Evolutionary conservation across 1,140 invertebrate genomes (phyloP), one percentile per base, ranked within the genome.

Genomic region (Dufourea novaeangliae): DNA sequence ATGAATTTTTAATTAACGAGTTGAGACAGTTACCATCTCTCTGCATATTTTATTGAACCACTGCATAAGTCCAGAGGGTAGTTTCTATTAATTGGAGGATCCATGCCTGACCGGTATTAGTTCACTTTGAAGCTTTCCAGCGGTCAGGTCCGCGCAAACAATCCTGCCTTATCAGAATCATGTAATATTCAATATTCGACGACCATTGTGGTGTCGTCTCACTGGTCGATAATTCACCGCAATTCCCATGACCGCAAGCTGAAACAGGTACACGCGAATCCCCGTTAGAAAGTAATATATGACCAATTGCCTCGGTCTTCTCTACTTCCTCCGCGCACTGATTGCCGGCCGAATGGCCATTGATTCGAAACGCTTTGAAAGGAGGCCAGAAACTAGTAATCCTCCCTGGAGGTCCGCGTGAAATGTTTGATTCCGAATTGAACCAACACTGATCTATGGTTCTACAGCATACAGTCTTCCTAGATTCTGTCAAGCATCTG

Each of bases 161-260:
- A n/a, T 2, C 22, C 50, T 22, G 50, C n/a, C 50, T 79, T 52
- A 34, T 59, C 34, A 22, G 39, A 27, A 27, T 37, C 52, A 25
- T 70, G 59, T 27, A 64, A 64, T 70, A 63, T 80, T 64, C 50
- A 37, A 64, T 46, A 44, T 52, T 25, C 4, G 46, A 14, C 39
- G 39, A 74, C 8, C 46, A 59, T 46, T 57, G 4, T 32, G 7
- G 63, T 11, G 22, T 12, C 37, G 37, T 67, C 37, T 7, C 12
- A 25, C 27, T n/a, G 72, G 37, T 75, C 56, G 66, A 70, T 77
- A 77, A 68, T 77, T 63, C 17, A 20, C 25, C n/a, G 66, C 39
- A 77, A 64, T 80, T 69, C 68, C 46, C 57, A 41, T 75, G 74
- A 37, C 59, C 41, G 20, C 20, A 14, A 29, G 22, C 39, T 44